Conservation (phyloP, 2,888 invertebrate species). For the Teinopalpus imperialis region DNA sequence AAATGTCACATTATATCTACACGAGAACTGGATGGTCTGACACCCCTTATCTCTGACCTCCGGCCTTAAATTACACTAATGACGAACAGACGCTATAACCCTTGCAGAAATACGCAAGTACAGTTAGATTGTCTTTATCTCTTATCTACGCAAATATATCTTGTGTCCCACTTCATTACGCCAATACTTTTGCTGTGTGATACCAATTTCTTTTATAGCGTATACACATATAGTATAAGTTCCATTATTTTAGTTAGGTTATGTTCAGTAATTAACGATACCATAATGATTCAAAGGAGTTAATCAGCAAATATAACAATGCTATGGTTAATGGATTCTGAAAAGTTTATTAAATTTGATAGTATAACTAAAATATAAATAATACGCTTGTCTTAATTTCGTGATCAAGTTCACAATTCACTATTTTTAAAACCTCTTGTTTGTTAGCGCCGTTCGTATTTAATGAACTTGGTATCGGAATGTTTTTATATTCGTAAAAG, state of each 20-base stretch:
- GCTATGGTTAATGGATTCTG: too few relatives aligned
- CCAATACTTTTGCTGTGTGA: slow-evolving; percentile 32
- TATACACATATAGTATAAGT: too few relatives aligned
- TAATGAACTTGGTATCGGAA: slow-evolving; percentile 32
- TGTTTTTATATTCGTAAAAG: slow-evolving; percentile 31
- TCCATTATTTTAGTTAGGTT: too few relatives aligned
- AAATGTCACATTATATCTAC: slow-evolving; percentile 31
- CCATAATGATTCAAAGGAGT: too few relatives aligned
- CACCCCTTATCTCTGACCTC: slow-evolving; percentile 54
- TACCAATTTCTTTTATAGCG: background rate
- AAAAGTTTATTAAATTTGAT: too few relatives aligned
- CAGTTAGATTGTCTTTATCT: slow-evolving; percentile 43
- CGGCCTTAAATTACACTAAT: slow-evolving; percentile 46
- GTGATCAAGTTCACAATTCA: too few relatives aligned
- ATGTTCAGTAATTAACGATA: too few relatives aligned
- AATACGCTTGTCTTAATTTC: too few relatives aligned
- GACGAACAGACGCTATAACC: slow-evolving; percentile 42
- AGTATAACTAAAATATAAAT: too few relatives aligned
- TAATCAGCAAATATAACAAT: too few relatives aligned
- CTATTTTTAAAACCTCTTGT: too few relatives aligned
- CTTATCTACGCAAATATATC: slow-evolving; percentile 52
- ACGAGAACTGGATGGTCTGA: slow-evolving; percentile 43
- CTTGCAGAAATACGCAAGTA: slow-evolving; percentile 52
- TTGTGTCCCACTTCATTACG: slow-evolving; percentile 49
- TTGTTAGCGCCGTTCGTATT: too few relatives aligned